phyloP scores from a whole-genome alignment of 2,888 invertebrate genomes.

The Brenthis ino region DNA sequence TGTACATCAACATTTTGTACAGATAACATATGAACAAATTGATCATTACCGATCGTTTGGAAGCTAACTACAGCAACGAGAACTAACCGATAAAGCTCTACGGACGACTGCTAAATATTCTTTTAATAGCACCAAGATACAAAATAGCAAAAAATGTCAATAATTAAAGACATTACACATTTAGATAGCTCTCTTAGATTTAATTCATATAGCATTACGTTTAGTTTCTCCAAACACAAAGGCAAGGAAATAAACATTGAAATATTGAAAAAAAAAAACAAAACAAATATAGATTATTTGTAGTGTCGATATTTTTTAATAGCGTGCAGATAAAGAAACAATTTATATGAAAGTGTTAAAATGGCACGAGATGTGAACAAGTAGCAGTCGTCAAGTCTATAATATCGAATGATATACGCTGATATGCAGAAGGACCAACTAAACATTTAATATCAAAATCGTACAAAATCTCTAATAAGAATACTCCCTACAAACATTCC shows the following conservation, averaged over 20 bases:
- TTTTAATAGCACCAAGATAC: background rate
- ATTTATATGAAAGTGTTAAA: too few species aligned
- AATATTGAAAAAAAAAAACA: background rate
- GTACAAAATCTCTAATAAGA: constrained; percentile 50
- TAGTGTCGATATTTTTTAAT: too few species aligned
- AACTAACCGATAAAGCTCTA: constrained; percentile 21
- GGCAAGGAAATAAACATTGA: background rate
- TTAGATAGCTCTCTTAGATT: too few species aligned
- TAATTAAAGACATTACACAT: background rate
- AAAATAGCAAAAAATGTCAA: background rate
- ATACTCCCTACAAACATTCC: constrained; percentile 37
- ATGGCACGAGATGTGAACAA: constrained; percentile 11
- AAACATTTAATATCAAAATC: constrained; percentile 59
- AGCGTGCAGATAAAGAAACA: too few species aligned
- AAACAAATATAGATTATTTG: too few species aligned
- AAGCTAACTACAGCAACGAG: constrained; percentile 26
- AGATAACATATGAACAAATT: background rate
- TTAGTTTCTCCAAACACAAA: background rate
- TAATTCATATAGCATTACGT: too few species aligned
- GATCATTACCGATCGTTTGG: constrained; percentile 1
- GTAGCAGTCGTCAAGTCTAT: constrained; percentile 24
- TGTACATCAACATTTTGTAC: background rate
- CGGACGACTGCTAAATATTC: constrained; percentile 2
- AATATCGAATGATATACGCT: constrained; percentile 58
- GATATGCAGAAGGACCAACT: constrained; percentile 54